phyloP scores from a whole-genome alignment of 2,113 vertebrate genomes.

The Nannospalax galili region DNA sequence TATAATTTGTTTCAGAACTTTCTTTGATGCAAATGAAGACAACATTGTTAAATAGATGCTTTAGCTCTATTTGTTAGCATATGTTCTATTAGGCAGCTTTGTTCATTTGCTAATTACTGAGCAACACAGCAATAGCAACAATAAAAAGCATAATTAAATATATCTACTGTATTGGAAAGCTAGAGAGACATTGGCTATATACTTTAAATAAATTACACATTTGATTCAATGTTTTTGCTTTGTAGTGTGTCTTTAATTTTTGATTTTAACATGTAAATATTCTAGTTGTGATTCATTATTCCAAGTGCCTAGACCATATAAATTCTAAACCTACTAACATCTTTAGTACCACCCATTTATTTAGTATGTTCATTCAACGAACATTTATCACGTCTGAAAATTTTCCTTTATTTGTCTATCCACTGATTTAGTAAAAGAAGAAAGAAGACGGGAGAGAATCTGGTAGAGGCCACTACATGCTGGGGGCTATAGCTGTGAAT shows the following conservation, averaged over 20 bases:
- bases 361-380: not conserved
- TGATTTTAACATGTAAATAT: constrained; percentile 5
- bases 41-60: not conserved
- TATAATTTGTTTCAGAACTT: constrained; percentile 27
- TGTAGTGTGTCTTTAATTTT: not conserved
- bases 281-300: not conserved
- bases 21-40: constrained; percentile 42
- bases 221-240: not conserved
- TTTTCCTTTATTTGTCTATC: not conserved
- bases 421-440: not conserved
- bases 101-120: constrained; percentile 29
- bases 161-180: not conserved
- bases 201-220: constrained; percentile 36
- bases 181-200: not conserved
- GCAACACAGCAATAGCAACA: not conserved
- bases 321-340: not conserved
- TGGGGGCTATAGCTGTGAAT: no score
- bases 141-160: not conserved
- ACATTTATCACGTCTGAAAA: not conserved
- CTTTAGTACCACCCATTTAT: not conserved
- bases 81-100: constrained; percentile 25
- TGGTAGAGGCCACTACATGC: no score
- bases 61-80: not conserved
- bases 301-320: not conserved
- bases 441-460: not conserved